phyloP scores from a whole-genome alignment of 2,113 vertebrate genomes.

The Rhinolophus sinicus region DNA sequence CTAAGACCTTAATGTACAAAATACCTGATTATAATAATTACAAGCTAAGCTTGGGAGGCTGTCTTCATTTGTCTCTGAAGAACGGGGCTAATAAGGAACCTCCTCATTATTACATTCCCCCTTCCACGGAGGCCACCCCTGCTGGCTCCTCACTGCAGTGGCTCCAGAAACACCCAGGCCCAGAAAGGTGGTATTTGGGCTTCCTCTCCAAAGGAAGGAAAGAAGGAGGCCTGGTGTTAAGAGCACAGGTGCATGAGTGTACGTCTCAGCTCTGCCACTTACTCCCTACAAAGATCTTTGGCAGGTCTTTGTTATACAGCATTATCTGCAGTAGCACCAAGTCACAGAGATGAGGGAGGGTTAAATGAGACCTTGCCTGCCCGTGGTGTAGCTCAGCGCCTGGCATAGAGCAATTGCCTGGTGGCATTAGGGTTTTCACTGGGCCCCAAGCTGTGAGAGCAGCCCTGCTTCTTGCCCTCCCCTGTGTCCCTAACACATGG shows the following conservation, averaged over 20 bases:
- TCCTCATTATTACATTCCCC: neutral
- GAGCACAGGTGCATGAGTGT: rapidly evolving
- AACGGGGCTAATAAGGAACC: constrained; percentile 42
- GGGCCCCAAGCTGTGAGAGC: neutral
- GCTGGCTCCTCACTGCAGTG: neutral
- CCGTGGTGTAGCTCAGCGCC: neutral
- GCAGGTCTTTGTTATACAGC: neutral
- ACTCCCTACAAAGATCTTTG: rapidly evolving
- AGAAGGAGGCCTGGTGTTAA: rapidly evolving
- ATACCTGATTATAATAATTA: constrained; percentile 73
- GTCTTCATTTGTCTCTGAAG: constrained; percentile 48
- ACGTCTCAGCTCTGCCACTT: neutral
- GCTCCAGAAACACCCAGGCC: neutral
- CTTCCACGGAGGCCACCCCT: neutral
- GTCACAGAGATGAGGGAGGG: rapidly evolving
- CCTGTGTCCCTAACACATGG: neutral
- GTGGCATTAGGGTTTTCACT: rapidly evolving
- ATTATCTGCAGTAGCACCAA: rapidly evolving
- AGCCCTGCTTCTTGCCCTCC: neutral
- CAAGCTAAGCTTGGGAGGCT: constrained; percentile 44
- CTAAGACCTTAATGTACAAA: constrained; percentile 68
- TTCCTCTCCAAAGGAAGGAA: neutral
- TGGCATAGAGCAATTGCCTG: rapidly evolving
- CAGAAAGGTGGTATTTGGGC: neutral
- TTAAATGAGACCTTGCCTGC: rapidly evolving